Evolutionary conservation across 2,113 vertebrate genomes (phyloP).

Genomic region (Oreochromis niloticus): DNA sequence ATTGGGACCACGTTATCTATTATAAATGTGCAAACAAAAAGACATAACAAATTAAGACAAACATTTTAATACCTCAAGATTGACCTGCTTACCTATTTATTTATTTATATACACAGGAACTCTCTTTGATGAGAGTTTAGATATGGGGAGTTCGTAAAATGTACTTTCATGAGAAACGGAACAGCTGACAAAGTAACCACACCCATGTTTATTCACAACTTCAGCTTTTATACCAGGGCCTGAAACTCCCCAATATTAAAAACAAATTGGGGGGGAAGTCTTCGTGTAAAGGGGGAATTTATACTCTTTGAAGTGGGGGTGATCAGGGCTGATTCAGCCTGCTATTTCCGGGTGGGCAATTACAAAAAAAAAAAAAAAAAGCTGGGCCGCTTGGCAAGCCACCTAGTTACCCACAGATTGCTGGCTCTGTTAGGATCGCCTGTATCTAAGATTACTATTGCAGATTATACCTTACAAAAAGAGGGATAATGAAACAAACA

Average conservation of each 20-base stretch:
- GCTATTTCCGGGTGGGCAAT: rapidly evolving
- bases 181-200: neutral
- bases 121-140: neutral
- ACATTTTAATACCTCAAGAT: neutral
- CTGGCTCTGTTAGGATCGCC: rapidly evolving
- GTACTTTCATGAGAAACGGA: neutral
- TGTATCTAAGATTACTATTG: neutral
- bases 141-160: neutral
- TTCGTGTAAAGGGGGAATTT: neutral
- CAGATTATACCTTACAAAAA: neutral
- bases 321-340: neutral
- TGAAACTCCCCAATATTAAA: neutral
- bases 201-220: neutral
- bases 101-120: neutral
- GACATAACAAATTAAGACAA: neutral
- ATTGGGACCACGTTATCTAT: neutral
- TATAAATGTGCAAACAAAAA: neutral
- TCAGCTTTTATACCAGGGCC: neutral
- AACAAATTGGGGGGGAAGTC: neutral
- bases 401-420: neutral
- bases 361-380: neutral
- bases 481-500: neutral
- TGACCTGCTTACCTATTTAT: neutral
- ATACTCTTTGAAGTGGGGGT: neutral
- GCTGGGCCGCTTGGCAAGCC: rapidly evolving